Base-by-base conservation (phyloP, 2,113 vertebrate species). In the Nibea albiflora region DNA sequence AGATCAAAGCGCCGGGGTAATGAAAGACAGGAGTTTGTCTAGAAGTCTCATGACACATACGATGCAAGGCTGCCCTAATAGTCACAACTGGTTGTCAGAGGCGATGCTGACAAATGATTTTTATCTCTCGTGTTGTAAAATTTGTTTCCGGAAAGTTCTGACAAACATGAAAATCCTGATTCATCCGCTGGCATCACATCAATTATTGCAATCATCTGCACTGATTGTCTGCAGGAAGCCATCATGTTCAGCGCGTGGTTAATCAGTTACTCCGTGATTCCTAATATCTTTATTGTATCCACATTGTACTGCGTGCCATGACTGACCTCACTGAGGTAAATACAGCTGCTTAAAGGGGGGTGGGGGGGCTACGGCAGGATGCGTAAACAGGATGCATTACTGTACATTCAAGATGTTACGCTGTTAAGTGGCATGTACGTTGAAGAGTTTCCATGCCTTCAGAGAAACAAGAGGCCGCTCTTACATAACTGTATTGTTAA, bases 371-470 rank as follows among this genome's bases (percentile, higher is more conserved):
- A 28, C 28, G 28, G 31, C 52, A 64, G 68, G 50, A 80, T 28
- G 61, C 44, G 54, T 85, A 84, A 88, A 91, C 85, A 87, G 78
- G 83, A 92, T 80, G 75, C 53, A 44, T 54, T 60, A 57, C 71
- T 80, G 54, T 70, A 81, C 78, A 44, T 76, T 16, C 62, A 22
- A 78, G 49, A 73, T 78, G 58, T 72, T 22, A 28, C 0, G 3
- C 22, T 22, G 42, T 67, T 56, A 47, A 68, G 66, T 69, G 64
- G 50, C 76, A n/a, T 26, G 52, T 81, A 75, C 10, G 8, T 68
- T 65, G 28, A 74, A 11, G n/a, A 61, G 35, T 71, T 85, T 80
- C 64, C 73, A 65, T 56, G 67, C 22, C 68, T 69, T 78, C 50
- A 57, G 50, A 5, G 63, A 5, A 54, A 69, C 53, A 49, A 19